Percentiles rank a stretch among this genome's conserved stretches.
Conservation (phyloP, 2,888 invertebrate genomes). For the Melitaea athalia region DNA sequence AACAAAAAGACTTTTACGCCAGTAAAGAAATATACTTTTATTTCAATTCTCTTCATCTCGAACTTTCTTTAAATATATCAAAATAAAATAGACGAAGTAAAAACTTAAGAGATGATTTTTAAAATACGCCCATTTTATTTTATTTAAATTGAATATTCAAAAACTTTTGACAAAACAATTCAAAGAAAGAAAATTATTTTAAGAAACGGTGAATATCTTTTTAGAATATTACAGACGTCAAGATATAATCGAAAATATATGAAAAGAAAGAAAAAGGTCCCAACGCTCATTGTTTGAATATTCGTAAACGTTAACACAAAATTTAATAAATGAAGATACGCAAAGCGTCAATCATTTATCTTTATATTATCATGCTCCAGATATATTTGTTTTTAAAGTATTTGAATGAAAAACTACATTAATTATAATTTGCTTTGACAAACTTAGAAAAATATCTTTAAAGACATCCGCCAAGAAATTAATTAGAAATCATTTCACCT, state of each 20-base stretch:
- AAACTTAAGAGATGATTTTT: not conserved
- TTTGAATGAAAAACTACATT: not conserved
- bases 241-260: not conserved
- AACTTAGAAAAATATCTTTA: constrained; percentile 16
- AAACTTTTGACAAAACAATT: constrained; percentile 13
- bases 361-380: constrained; percentile 8
- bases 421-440: not conserved
- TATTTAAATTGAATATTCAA: constrained; percentile 9
- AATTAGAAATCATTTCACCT: not conserved
- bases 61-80: not conserved
- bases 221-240: not conserved
- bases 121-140: not conserved
- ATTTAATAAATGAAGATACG: not conserved
- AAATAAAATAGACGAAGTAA: not conserved
- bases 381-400: not conserved
- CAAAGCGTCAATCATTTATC: not conserved
- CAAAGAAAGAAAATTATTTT: constrained; percentile 7
- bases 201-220: constrained; percentile 15
- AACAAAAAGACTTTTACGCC: too few species aligned
- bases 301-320: not conserved
- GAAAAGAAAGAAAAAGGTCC: not conserved
- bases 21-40: too few species aligned
- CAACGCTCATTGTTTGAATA: not conserved
- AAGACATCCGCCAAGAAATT: not conserved
- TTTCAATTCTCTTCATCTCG: not conserved